Evolutionary conservation across 2,888 invertebrate species (phyloP).

Genomic region (Sericinus montela): DNA sequence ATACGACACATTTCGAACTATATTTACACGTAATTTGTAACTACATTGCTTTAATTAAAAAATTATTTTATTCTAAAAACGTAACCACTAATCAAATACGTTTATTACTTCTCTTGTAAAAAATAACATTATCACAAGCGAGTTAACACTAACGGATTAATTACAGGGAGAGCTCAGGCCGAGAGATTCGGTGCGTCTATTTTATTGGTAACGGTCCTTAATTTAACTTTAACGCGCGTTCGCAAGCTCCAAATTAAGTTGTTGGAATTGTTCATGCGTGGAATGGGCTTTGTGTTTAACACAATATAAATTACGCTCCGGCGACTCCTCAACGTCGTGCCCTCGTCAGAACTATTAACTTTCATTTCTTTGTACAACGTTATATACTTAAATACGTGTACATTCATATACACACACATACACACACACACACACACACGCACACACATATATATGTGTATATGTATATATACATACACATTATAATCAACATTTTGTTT

Average conservation of each 20-base stretch:
- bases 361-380: background rate
- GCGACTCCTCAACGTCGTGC: background rate
- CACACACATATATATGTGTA: too few relatives aligned
- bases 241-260: constrained; percentile 13
- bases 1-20: too few relatives aligned
- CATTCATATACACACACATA: too few relatives aligned
- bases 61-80: too few relatives aligned
- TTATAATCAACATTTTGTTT: too few relatives aligned
- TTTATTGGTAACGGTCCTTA: constrained; percentile 13
- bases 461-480: too few relatives aligned
- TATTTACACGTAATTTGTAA: too few relatives aligned
- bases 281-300: constrained; percentile 8
- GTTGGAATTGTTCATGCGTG: constrained; percentile 16
- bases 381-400: too few relatives aligned
- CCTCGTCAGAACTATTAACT: background rate
- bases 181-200: constrained; percentile 7
- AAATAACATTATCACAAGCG: background rate
- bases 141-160: constrained; percentile 6
- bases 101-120: background rate
- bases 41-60: too few relatives aligned
- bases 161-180: constrained; percentile 5
- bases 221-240: constrained; percentile 17
- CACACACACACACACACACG: too few relatives aligned
- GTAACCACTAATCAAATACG: too few relatives aligned
- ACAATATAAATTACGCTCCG: constrained; percentile 4